Evolutionary conservation across 2,113 vertebrate genomes (phyloP), one percentile per base, ranked within the genome.

Genomic region (Globicephala melas): DNA sequence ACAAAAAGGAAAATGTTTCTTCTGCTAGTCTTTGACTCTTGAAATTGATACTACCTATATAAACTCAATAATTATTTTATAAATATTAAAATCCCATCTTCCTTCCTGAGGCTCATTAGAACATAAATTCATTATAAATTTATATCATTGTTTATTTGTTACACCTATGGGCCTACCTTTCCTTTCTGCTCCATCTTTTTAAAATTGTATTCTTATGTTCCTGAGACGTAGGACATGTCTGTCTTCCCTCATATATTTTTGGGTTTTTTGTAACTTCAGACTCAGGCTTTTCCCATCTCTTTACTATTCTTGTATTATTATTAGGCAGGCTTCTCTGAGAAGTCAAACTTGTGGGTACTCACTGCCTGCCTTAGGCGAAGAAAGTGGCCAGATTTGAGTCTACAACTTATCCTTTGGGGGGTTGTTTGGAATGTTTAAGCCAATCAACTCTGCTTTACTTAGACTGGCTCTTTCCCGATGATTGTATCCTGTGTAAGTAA

Each of bases 41-140:
- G 26, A 74, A 90, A 89, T 55, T 85, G 53, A 81, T 65, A 28
- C 20, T 62, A 12, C 73, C 11, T 92, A 63, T 63, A 4, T 94
- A 70, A 89, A 71, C 63, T 82, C 55, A 80, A 10, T 84, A 88
- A 28, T 91, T 81, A 67, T 38, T 36, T 41, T 70, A 85, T 91
- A 76, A 95, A 13, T 55, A 71, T 71, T 20, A 28, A 73, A 71
- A 47, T 70, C 18, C 26, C 23, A 55, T 92, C 50, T 91, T 87
- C 28, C 33, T 91, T 91, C 67, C 26, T 77, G 68, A 81, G 31
- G 28, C 73, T 94, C 47, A 68, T 93, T 94, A 92, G 83, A 95
- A 70, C 20, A 77, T 81, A 88, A 87, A 68, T 95, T 90, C 60
- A 85, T 0, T 93, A 36, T 86, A 68, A 82, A 89, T 88, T 41